Conservation (phyloP, 1,140 invertebrate genomes). For the Parapsyche elsis region DNA sequence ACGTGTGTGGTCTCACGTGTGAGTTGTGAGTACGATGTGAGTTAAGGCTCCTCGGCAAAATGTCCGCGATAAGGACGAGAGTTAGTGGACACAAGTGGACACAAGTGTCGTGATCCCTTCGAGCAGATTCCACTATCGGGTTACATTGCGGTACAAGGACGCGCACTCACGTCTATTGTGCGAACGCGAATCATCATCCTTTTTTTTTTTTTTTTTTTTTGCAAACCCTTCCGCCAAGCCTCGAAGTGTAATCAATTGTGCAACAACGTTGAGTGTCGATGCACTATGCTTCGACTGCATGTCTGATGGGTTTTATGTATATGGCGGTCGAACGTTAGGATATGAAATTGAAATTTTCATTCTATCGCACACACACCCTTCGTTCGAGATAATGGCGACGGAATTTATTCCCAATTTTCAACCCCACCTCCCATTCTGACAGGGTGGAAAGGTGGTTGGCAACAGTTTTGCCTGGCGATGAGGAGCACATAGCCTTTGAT, state of each 20-base stretch:
- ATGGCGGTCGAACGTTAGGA: background rate
- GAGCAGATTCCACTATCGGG: conserved; percentile 42
- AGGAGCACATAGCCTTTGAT: conserved; percentile 45
- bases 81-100: conserved; percentile 37
- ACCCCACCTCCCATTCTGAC: background rate
- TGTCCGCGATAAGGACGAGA: conserved; percentile 32
- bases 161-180: conserved; percentile 8
- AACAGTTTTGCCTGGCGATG: conserved; percentile 30
- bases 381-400: conserved; percentile 45
- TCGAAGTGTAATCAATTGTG: too few species aligned
- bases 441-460: background rate
- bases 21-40: conserved; percentile 18
- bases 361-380: conserved; percentile 26
- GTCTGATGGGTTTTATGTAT: background rate
- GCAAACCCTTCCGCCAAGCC: background rate
- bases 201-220: background rate
- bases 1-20: conserved; percentile 28
- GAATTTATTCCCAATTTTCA: conserved; percentile 41
- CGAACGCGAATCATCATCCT: background rate
- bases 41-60: conserved; percentile 17
- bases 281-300: too few species aligned
- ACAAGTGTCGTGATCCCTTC: conserved; percentile 34
- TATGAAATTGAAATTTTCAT: conserved; percentile 50
- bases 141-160: conserved; percentile 39
- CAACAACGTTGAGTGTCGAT: too few species aligned